Evolutionary conservation across 2,888 invertebrate genomes (phyloP).

Genomic region (Pachliopta kotzebuea): DNA sequence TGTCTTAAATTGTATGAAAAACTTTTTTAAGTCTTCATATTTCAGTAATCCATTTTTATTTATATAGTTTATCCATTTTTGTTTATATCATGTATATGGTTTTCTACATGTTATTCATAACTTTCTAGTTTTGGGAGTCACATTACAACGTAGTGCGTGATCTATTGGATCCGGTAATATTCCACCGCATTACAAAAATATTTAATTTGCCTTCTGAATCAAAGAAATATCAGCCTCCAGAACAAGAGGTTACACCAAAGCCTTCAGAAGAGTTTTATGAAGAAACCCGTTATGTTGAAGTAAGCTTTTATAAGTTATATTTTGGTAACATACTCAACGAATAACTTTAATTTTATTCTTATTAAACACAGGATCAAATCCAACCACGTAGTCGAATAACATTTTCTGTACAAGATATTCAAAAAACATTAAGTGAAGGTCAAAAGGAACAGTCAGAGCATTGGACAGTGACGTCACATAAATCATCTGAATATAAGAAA

Average conservation of each 20-base stretch:
- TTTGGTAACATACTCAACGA: not conserved
- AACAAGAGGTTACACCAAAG: slow-evolving; percentile 41
- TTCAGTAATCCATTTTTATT: too few species aligned
- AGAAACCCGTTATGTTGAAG: slow-evolving; percentile 33
- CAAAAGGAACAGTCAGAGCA: slow-evolving; percentile 45
- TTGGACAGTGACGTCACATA: slow-evolving; percentile 47
- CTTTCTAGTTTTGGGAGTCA: slow-evolving; percentile 65
- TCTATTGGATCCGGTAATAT: slow-evolving; percentile 59
- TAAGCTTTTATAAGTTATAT: slow-evolving; percentile 26
- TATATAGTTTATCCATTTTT: too few species aligned
- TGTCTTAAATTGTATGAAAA: too few species aligned
- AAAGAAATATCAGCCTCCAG: slow-evolving; percentile 45
- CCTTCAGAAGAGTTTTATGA: slow-evolving; percentile 54
- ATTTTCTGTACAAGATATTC: slow-evolving; percentile 47
- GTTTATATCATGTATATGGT: not conserved
- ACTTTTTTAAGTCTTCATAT: too few species aligned
- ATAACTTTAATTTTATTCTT: not conserved
- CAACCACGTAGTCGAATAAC: slow-evolving; percentile 35
- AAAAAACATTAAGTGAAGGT: slow-evolving; percentile 38
- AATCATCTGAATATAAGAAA: slow-evolving; percentile 36
- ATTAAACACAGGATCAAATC: slow-evolving; percentile 16
- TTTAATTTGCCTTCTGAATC: slow-evolving; percentile 53
- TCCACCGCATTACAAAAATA: slow-evolving; percentile 59
- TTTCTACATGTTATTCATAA: not conserved
- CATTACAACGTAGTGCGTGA: slow-evolving; percentile 53